A percentile compares a stretch with the other conserved stretches of the same genome.
These are phyloP conservation scores for Liasis olivaceus DNA, from an alignment of 2,797 vertebrate genomes.

Conservation along the genomic window DNA sequence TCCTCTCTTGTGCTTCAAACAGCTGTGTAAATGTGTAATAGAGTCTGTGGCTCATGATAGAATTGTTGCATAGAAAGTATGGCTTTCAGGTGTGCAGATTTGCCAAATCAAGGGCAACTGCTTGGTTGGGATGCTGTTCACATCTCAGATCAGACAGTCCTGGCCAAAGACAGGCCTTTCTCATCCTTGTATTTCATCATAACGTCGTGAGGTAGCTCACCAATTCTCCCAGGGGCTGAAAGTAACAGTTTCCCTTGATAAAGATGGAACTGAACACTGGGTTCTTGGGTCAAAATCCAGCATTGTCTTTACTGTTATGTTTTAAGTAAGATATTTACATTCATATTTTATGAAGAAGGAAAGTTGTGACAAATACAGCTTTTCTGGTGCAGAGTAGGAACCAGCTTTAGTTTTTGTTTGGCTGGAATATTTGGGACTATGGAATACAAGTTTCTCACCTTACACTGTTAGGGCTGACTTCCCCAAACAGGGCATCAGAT, in stretches of 20 bases:
- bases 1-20: accelerated
- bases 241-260: background rate
- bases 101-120: background rate
- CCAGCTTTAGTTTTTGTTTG: background rate
- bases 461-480: background rate
- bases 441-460: background rate
- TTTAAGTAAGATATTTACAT: constrained; percentile 16
- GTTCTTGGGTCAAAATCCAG: background rate
- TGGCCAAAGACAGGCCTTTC: background rate
- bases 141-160: background rate
- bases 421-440: background rate
- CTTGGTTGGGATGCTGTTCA: background rate
- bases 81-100: constrained; percentile 19
- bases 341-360: background rate
- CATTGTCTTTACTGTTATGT: background rate
- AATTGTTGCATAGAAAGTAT: background rate
- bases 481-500: background rate
- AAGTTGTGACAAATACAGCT: background rate
- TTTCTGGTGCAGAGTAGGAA: background rate
- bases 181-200: background rate
- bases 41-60: background rate
- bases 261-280: background rate
- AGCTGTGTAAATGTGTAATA: background rate
- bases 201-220: background rate
- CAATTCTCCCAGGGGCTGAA: background rate